phyloP scores from a whole-genome alignment of 2,888 invertebrate species.

The Dicranocentrus wangi region DNA sequence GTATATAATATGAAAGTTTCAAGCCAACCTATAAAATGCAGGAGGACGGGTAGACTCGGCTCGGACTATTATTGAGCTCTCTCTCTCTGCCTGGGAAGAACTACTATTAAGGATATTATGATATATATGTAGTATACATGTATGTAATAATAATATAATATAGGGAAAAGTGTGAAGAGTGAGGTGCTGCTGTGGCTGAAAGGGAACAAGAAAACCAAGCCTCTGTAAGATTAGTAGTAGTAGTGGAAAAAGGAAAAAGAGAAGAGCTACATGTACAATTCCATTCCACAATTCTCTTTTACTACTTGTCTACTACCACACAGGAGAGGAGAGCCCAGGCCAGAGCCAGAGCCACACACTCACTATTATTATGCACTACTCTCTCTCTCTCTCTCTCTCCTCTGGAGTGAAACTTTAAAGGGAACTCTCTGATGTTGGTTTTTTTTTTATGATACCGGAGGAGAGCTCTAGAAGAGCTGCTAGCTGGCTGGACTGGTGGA shows the following conservation, averaged over 20 bases:
- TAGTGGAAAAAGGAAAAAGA: constrained; percentile 2
- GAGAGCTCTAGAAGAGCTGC: constrained; percentile 22
- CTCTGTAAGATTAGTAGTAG: constrained; percentile 49
- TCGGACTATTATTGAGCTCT: too few relatives aligned
- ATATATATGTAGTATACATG: constrained; percentile 23
- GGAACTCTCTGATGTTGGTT: constrained; percentile 47
- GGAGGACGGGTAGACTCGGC: constrained; percentile 25
- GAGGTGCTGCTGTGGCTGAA: constrained; percentile 36
- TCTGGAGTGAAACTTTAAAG: constrained; percentile 61
- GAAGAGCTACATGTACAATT: constrained; percentile 42
- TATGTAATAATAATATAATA: constrained; percentile 34
- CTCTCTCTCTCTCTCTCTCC: too few relatives aligned
- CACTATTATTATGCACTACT: constrained; percentile 15
- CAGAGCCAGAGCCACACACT: too few relatives aligned
- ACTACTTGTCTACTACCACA: background rate
- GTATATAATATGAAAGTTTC: constrained; percentile 45
- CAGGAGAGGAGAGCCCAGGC: too few relatives aligned
- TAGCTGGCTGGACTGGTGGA: constrained; percentile 48
- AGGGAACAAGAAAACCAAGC: constrained; percentile 38
- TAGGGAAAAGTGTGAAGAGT: constrained; percentile 45
- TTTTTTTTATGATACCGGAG: constrained; percentile 61
- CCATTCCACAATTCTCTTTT: background rate
- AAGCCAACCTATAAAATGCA: constrained; percentile 24
- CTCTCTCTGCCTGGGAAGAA: constrained; percentile 33
- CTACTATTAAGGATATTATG: too few relatives aligned